phyloP scores from a whole-genome alignment of 2,888 invertebrate genomes.

The Danaus chrysippus region DNA sequence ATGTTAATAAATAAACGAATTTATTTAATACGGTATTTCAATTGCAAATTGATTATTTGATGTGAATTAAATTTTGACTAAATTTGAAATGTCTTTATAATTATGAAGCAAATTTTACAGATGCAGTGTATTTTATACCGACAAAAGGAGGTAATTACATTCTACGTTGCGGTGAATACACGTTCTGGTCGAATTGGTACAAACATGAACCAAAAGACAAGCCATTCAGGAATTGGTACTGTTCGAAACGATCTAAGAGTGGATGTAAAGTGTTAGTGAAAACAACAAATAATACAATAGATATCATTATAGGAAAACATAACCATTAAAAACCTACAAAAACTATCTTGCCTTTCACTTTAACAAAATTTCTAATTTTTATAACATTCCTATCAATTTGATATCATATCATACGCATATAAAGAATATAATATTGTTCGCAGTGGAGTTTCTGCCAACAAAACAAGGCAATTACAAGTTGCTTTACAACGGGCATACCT shows the following conservation, averaged over 20 bases:
- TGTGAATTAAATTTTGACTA: too few relatives aligned
- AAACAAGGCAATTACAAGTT: conserved; percentile 34
- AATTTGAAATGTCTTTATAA: too few relatives aligned
- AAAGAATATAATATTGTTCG: conserved; percentile 11
- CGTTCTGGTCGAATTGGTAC: conserved; percentile 43
- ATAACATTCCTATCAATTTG: neutral
- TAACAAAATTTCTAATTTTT: neutral
- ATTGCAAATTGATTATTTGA: too few relatives aligned
- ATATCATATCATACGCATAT: too few relatives aligned
- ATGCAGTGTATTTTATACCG: conserved; percentile 19
- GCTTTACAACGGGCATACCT: conserved; percentile 31
- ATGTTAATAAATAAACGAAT: too few relatives aligned
- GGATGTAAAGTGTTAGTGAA: conserved; percentile 39
- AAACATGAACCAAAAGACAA: conserved; percentile 28
- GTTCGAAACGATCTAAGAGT: conserved; percentile 41
- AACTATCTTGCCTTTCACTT: neutral
- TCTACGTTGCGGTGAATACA: conserved; percentile 37
- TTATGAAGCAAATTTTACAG: conserved; percentile 18
- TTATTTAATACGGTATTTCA: too few relatives aligned
- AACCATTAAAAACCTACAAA: conserved; percentile 30
- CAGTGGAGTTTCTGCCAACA: conserved; percentile 35
- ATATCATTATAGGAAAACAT: conserved; percentile 36
- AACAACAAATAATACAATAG: conserved; percentile 35
- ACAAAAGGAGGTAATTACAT: conserved; percentile 38
- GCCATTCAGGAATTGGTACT: conserved; percentile 41